A percentile compares a stretch with the other conserved stretches of the same genome.
phyloP scores from a whole-genome alignment of 2,113 vertebrate genomes.

The Alethe diademata region DNA sequence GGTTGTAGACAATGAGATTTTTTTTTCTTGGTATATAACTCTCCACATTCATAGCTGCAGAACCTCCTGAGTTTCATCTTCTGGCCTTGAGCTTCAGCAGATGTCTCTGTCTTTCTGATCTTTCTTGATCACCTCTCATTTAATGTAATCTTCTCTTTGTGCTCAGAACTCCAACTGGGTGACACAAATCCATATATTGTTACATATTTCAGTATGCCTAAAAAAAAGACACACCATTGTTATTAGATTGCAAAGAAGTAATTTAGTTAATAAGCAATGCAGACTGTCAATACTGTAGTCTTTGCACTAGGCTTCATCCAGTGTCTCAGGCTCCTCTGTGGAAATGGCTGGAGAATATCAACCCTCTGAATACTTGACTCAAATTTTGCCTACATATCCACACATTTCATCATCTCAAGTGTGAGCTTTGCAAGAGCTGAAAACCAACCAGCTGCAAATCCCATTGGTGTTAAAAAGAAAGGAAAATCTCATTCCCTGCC shows the following conservation, averaged over 20 bases:
- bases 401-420: not conserved
- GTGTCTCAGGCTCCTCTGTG: not conserved
- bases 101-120: not conserved
- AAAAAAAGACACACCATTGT: not conserved
- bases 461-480: not conserved
- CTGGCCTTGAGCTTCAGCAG: not conserved
- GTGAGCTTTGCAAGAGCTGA: not conserved
- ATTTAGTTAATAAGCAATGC: not conserved
- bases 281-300: not conserved
- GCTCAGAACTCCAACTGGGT: not conserved
- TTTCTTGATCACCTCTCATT: not conserved
- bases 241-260: not conserved
- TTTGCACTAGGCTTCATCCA: not conserved
- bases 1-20: not conserved
- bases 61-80: not conserved
- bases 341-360: not conserved
- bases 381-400: not conserved
- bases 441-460: not conserved
- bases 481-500: not conserved
- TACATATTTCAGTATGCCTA: not conserved
- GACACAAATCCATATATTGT: not conserved
- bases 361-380: not conserved
- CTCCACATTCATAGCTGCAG: not conserved
- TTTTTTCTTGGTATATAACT: not conserved
- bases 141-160: not conserved